A percentile compares a stretch with the other conserved stretches of the same genome.
Conservation (phyloP, 2,797 vertebrate genomes). For the Thunnus albacares region DNA sequence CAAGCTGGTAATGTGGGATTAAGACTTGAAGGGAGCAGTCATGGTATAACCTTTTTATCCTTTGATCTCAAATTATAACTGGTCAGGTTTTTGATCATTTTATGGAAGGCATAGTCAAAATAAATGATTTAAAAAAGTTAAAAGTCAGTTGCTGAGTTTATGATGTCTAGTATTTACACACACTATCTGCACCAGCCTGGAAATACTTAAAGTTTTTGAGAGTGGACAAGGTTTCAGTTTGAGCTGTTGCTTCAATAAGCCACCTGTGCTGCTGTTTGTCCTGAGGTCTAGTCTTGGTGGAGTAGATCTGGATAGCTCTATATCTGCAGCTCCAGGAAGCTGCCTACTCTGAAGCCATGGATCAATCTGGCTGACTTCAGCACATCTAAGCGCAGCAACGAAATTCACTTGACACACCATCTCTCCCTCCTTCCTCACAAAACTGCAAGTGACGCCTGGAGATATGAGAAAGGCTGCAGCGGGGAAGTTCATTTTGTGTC, state of each 20-base stretch:
- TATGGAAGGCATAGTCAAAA: not conserved
- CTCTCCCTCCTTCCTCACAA: not conserved
- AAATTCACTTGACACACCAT: constrained; percentile 15
- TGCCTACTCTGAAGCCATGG: constrained; percentile 34
- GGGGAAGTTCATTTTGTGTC: constrained; percentile 53
- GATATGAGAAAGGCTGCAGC: constrained; percentile 51
- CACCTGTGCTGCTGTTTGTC: constrained; percentile 25
- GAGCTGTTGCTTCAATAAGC: constrained; percentile 19
- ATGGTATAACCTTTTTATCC: not conserved
- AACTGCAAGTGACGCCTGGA: constrained; percentile 47
- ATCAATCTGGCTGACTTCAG: constrained; percentile 50
- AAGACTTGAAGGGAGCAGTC: not conserved
- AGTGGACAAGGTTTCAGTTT: not conserved
- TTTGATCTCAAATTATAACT: not conserved
- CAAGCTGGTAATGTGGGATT: not conserved
- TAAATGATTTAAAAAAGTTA: not conserved
- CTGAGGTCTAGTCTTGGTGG: constrained; percentile 16
- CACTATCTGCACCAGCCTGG: too few species aligned
- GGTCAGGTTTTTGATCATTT: not conserved
- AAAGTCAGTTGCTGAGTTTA: too few species aligned
- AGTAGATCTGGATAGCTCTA: constrained; percentile 34
- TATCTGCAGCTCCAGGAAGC: constrained; percentile 43
- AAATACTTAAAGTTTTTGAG: too few species aligned
- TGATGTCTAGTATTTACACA: too few species aligned
- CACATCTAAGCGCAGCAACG: constrained; percentile 29